These are phyloP conservation scores for Apodemia zela DNA, from an alignment of 2,888 invertebrate species.

Conservation along the genomic window DNA sequence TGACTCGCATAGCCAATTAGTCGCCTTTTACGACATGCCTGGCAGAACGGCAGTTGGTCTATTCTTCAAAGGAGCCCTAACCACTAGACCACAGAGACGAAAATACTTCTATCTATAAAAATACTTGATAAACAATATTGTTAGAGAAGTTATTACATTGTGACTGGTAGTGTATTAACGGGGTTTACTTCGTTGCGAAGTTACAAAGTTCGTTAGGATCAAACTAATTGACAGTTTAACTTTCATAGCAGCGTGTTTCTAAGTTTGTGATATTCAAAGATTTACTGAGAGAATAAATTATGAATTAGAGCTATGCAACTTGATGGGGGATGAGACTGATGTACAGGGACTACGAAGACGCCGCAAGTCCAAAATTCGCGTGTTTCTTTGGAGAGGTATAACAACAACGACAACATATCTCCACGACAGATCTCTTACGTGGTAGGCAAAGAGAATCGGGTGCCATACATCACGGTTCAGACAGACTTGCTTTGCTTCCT, in stretches of 20 bases:
- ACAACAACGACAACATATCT: no score
- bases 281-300: background rate
- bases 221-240: conserved; percentile 14
- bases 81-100: no score
- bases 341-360: background rate
- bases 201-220: background rate
- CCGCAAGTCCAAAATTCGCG: no score
- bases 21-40: no score
- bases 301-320: background rate
- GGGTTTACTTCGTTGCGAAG: conserved; percentile 4
- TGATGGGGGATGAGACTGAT: background rate
- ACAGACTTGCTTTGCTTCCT: no score
- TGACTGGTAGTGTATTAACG: background rate
- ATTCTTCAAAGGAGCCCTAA: background rate
- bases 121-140: background rate
- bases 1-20: no score
- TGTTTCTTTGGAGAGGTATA: background rate
- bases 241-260: background rate
- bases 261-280: background rate
- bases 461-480: no score
- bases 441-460: no score
- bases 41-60: background rate
- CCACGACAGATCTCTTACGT: no score
- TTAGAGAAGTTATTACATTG: background rate
- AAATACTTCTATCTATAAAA: no score